Evolutionary conservation across 2,888 invertebrate species (phyloP).

Genomic region (Platycheirus rosarum): DNA sequence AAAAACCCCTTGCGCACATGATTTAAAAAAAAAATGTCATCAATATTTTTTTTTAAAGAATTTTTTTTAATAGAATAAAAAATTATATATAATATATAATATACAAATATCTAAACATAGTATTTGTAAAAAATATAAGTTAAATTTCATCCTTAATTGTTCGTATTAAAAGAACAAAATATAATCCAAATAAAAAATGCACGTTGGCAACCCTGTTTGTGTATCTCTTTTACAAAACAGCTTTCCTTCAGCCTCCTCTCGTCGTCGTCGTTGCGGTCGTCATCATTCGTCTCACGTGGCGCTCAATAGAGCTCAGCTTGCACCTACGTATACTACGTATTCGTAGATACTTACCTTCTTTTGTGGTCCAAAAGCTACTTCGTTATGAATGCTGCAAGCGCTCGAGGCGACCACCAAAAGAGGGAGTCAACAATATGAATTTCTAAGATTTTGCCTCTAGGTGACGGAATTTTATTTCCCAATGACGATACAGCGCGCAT

Average conservation of each 20-base stretch:
- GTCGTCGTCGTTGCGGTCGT: constrained; percentile 4
- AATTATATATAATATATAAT: no score
- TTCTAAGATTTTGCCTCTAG: constrained; percentile 68
- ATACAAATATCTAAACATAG: no score
- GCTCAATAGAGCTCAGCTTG: constrained; percentile 52
- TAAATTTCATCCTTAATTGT: no score
- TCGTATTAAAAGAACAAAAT: no score
- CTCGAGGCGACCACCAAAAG: not conserved
- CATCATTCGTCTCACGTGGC: constrained; percentile 60
- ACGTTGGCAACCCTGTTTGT: not conserved
- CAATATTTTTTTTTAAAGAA: no score
- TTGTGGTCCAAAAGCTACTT: constrained; percentile 57
- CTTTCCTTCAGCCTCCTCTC: constrained; percentile 44
- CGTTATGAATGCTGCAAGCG: constrained; percentile 44
- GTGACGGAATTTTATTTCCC: constrained; percentile 62
- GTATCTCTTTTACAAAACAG: constrained; percentile 49
- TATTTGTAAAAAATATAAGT: no score
- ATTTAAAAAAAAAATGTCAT: no score
- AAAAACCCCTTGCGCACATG: no score
- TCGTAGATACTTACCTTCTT: constrained; percentile 39
- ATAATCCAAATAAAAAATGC: no score
- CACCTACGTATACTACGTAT: no score
- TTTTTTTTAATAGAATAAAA: no score
- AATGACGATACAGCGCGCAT: constrained; percentile 36
- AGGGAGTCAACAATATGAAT: constrained; percentile 26